phyloP scores from a whole-genome alignment of 2,113 vertebrate genomes.

The Protobothrops flavoviridis region DNA sequence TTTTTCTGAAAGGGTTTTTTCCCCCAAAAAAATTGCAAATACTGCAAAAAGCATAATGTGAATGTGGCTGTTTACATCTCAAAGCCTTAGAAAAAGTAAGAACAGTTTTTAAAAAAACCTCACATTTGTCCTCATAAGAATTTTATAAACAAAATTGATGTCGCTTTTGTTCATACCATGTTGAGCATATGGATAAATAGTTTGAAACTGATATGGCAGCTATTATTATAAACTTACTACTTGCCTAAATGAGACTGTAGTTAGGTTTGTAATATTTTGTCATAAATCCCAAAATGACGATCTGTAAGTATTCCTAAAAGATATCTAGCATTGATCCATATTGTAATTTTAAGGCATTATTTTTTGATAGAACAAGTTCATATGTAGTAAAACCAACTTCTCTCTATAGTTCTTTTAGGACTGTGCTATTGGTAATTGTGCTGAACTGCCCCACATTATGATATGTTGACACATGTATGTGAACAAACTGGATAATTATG shows the following conservation, averaged over 20 bases:
- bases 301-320: not conserved
- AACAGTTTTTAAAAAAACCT: not conserved
- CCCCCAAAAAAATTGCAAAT: not conserved
- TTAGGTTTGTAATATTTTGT: not conserved
- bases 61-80: not conserved
- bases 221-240: not conserved
- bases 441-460: not conserved
- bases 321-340: not conserved
- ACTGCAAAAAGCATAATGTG: not conserved
- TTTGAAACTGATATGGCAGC: not conserved
- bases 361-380: not conserved
- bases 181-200: not conserved
- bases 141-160: not conserved
- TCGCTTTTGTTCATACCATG: not conserved
- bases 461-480: not conserved
- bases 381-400: not conserved
- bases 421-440: not conserved
- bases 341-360: not conserved
- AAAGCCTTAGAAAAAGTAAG: not conserved
- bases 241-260: not conserved
- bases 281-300: not conserved
- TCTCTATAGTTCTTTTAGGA: not conserved
- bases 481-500: not conserved
- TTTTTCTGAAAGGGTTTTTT: not conserved
- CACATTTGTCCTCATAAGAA: not conserved